Evolutionary conservation across 2,113 vertebrate species (phyloP), one percentile per base, ranked within the genome.

Genomic region (Sula dactylatra): DNA sequence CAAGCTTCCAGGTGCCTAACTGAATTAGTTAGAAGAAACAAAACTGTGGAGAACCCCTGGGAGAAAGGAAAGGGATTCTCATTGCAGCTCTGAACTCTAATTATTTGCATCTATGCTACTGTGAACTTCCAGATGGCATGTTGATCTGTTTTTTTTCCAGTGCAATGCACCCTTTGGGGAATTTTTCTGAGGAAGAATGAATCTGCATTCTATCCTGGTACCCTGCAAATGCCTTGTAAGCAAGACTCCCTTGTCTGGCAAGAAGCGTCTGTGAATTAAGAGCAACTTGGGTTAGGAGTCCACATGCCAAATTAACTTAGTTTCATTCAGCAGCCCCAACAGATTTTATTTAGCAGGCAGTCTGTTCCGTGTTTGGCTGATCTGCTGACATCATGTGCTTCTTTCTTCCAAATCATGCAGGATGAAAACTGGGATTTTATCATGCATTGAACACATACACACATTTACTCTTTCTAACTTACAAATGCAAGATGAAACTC

Each of bases 331-430:
- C 22, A 91, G 42, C 78, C 72, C 55, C 78, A 87, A 58, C 70
- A 94, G 93, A 96, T 85, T 95, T 87, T 94, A 81, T 92, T 93
- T 93, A 91, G 81, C 83, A 89, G 81, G 64, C 93, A 92, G 94
- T 80, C 87, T 95, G 87, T 82, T 92, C n/a, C 29, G 65, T 17
- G 25, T 82, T 87, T 86, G 78, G 89, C 52, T 91, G 86, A 81
- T 96, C 69, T 92, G 47, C 73, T 85, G 92, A 85, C 62, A 76
- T 86, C n/a, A 31, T 62, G 52, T 90, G 66, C 64, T 90, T 82
- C 58, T 55, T 91, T 64, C 16, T 47, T 81, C 17, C 77, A 85
- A 77, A n/a, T 66, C 38, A 77, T 59, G 29, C 22, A 5, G 4
- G 26, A 56, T 96, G 71, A 74, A 77, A 70, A 55, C 32, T 38